Evolutionary conservation across 2,113 vertebrate genomes (phyloP).

Genomic region (Sander vitreus): DNA sequence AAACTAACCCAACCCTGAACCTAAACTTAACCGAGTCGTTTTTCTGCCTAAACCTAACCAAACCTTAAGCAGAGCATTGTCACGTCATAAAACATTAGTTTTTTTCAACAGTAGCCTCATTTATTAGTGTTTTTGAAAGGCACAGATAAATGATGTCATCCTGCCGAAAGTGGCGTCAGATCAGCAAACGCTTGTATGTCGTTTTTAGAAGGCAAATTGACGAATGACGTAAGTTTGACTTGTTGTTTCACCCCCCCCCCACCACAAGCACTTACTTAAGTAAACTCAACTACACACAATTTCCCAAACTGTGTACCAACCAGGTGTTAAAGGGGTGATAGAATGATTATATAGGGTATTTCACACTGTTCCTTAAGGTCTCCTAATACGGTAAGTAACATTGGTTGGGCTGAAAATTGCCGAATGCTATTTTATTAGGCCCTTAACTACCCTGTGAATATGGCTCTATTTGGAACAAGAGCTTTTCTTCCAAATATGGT

Average conservation of each 20-base stretch:
- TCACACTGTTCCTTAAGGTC: too few species aligned
- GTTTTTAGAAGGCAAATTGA: background rate
- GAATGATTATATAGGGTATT: too few species aligned
- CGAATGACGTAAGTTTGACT: background rate
- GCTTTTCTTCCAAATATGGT: too few species aligned
- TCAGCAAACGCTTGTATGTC: background rate
- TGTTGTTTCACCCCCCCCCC: background rate
- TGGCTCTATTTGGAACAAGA: too few species aligned
- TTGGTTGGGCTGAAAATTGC: too few species aligned
- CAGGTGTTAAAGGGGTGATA: background rate
- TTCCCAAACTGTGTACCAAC: background rate
- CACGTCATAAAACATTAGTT: background rate
- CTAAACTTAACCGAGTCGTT: background rate
- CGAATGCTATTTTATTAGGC: too few species aligned
- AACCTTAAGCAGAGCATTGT: background rate
- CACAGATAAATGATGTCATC: background rate
- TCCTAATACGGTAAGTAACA: too few species aligned
- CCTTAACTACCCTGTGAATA: too few species aligned
- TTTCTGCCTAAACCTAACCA: background rate
- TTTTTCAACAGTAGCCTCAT: background rate
- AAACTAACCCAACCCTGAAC: background rate
- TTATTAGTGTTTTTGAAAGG: background rate
- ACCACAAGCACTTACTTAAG: background rate
- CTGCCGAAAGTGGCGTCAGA: too few species aligned
- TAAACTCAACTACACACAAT: background rate